Conservation (phyloP, 2,113 vertebrate genomes). For the Cricetomys ansorgei region DNA sequence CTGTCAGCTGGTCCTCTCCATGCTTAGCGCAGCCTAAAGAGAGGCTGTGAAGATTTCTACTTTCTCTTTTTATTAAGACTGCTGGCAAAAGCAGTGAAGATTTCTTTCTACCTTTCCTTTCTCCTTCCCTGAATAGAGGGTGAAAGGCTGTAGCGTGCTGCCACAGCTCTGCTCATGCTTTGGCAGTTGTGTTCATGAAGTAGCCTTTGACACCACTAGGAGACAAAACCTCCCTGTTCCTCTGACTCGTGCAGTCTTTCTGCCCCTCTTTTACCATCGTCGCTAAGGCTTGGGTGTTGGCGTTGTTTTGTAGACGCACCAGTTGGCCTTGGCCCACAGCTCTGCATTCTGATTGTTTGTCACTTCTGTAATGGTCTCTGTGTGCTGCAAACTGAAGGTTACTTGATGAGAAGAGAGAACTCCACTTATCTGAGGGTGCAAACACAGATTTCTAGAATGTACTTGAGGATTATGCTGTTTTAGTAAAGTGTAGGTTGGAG, state of each 20-base stretch:
- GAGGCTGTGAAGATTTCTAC: no score
- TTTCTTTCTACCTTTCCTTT: no score
- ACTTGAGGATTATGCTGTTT: neutral
- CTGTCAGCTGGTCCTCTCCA: no score
- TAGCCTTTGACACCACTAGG: neutral
- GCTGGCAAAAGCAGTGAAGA: no score
- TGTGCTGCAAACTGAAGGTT: neutral
- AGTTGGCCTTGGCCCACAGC: neutral
- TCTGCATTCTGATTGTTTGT: neutral
- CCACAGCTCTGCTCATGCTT: neutral
- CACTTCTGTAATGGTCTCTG: neutral
- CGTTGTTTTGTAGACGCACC: neutral
- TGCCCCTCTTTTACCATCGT: neutral
- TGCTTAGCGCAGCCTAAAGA: no score
- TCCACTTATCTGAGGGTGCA: neutral
- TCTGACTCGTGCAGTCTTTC: neutral
- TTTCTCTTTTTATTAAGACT: no score
- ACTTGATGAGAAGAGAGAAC: neutral
- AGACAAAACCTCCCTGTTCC: neutral
- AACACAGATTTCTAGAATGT: neutral
- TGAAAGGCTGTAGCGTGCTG: no score
- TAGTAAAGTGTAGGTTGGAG: neutral
- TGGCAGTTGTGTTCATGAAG: no score
- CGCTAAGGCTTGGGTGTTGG: neutral
- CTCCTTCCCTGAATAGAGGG: no score